These are phyloP conservation scores for Carcharodon carcharias DNA, from an alignment of 2,797 vertebrate genomes.

Conservation along the genomic window DNA sequence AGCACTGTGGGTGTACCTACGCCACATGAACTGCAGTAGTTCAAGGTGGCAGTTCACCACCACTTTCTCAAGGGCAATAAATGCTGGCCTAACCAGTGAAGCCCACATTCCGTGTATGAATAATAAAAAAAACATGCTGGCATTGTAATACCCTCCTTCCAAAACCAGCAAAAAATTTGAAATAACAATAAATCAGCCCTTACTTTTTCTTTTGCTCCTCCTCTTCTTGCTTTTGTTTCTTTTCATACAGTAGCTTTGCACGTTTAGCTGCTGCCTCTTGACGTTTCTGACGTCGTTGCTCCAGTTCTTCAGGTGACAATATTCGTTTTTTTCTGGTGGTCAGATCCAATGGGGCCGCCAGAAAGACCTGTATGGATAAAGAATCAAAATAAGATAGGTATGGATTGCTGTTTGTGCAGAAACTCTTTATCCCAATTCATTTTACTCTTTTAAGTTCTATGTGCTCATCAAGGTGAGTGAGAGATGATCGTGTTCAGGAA, in stretches of 20 bases:
- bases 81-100: no score
- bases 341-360: constrained; percentile 50
- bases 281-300: constrained; percentile 58
- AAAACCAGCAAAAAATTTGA: neutral
- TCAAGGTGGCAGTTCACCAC: no score
- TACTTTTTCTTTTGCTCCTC: constrained; percentile 75
- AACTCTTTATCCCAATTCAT: neutral
- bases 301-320: constrained; percentile 65
- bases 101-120: no score
- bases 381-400: neutral
- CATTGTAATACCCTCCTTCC: neutral
- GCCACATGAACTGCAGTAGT: no score
- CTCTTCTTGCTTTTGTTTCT: constrained; percentile 61
- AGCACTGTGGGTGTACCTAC: no score
- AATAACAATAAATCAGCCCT: constrained; percentile 11
- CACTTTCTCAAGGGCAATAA: no score
- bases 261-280: constrained; percentile 73
- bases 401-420: neutral
- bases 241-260: constrained; percentile 65
- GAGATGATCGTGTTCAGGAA: neutral
- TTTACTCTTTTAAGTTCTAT: neutral
- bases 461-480: neutral
- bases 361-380: constrained; percentile 50
- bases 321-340: constrained; percentile 61
- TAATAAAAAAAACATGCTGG: neutral